Evolutionary conservation across 2,113 vertebrate species (phyloP).

Genomic region (Thymallus thymallus): DNA sequence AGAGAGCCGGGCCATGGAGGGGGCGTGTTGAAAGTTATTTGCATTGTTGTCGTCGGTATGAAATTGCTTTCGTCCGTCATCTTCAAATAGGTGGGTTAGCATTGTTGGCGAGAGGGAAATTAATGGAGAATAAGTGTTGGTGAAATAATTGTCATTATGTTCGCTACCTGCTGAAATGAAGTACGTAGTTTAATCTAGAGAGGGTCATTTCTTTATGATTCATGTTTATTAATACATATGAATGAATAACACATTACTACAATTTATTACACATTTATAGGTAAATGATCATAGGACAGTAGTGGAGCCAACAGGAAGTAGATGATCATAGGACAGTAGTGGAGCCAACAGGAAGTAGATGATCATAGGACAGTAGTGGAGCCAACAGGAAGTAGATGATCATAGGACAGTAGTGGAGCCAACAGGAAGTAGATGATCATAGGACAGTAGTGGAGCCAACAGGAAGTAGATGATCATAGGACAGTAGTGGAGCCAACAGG

Average conservation of each 20-base stretch:
- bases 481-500: no score
- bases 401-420: no score
- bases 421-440: no score
- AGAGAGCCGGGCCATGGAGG: constrained; percentile 24
- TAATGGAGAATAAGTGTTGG: constrained; percentile 52
- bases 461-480: no score
- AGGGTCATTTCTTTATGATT: not conserved
- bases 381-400: no score
- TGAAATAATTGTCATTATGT: constrained; percentile 46
- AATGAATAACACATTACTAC: not conserved
- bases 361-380: no score
- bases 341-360: no score
- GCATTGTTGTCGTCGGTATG: constrained; percentile 54
- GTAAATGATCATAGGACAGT: not conserved
- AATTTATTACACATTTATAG: not conserved
- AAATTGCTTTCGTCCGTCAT: constrained; percentile 67
- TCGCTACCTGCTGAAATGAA: constrained; percentile 17
- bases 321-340: no score
- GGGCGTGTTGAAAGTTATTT: constrained; percentile 33
- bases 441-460: no score
- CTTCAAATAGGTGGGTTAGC: constrained; percentile 40
- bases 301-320: constrained; percentile 22
- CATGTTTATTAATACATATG: not conserved
- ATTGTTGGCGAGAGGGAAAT: constrained; percentile 44
- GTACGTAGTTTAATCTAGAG: not conserved